Conservation (phyloP, 2,797 vertebrate species). For the Onychomys arenicola region DNA sequence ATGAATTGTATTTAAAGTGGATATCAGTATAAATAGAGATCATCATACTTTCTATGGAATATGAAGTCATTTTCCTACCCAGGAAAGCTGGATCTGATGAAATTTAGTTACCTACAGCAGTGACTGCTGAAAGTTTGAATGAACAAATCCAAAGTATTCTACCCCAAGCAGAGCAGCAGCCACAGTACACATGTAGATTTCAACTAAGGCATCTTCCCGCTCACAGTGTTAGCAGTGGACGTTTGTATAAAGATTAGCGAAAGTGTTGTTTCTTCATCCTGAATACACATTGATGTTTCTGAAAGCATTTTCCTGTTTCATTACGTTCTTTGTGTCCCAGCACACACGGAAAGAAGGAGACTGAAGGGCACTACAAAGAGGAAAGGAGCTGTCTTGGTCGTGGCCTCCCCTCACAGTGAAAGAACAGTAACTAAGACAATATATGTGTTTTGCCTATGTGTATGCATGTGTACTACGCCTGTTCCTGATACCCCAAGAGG, state of each 20-base stretch:
- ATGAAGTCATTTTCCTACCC: neutral
- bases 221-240: neutral
- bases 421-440: neutral
- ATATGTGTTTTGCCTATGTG: neutral
- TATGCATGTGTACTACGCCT: neutral
- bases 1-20: conserved; percentile 15
- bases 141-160: neutral
- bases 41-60: neutral
- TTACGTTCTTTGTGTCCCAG: conserved; percentile 54
- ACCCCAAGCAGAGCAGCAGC: neutral
- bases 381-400: neutral
- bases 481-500: neutral
- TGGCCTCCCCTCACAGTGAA: neutral
- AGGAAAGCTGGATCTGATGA: conserved; percentile 21
- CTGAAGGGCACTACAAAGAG: conserved; percentile 49
- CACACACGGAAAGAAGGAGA: neutral
- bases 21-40: neutral
- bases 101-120: neutral
- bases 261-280: conserved; percentile 55
- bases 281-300: conserved; percentile 17
- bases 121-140: neutral
- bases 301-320: conserved; percentile 65
- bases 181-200: neutral
- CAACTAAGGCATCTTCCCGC: neutral
- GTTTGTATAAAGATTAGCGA: conserved; percentile 27